Percentiles rank a stretch among this genome's conserved stretches.
phyloP scores from a whole-genome alignment of 1,140 invertebrate species.

The Brachionus rubens region DNA sequence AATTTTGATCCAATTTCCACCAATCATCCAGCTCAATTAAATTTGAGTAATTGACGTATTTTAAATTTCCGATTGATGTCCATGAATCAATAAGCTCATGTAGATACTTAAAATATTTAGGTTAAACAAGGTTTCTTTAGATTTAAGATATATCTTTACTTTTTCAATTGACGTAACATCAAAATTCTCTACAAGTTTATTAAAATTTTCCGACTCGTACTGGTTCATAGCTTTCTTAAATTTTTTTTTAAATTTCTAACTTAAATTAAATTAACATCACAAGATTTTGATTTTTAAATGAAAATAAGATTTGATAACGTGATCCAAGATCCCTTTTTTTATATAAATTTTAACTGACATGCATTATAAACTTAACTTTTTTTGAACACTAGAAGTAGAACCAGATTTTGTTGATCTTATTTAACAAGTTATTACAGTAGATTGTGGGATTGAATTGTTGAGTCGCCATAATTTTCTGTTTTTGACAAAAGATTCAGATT shows the following conservation, averaged over 20 bases:
- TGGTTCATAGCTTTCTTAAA: no score
- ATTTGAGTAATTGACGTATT: constrained; percentile 7
- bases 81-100: constrained; percentile 17
- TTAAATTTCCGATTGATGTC: not conserved
- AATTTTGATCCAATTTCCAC: constrained; percentile 24
- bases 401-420: no score
- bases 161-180: not conserved
- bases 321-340: not conserved
- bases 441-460: no score
- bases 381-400: no score
- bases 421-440: no score
- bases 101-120: not conserved
- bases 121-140: not conserved
- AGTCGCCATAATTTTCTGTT: no score
- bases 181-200: constrained; percentile 5
- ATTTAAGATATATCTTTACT: not conserved
- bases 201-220: not conserved
- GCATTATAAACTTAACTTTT: constrained; percentile 24
- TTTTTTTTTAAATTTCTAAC: no score
- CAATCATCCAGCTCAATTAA: constrained; percentile 31
- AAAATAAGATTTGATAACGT: not conserved
- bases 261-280: not conserved
- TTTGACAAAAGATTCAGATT: no score
- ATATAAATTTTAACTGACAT: no score
- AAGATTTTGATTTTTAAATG: not conserved